Evolutionary conservation across 64 coral and sea anemone species (phyloP).

Genomic region (Montipora capricornis): DNA sequence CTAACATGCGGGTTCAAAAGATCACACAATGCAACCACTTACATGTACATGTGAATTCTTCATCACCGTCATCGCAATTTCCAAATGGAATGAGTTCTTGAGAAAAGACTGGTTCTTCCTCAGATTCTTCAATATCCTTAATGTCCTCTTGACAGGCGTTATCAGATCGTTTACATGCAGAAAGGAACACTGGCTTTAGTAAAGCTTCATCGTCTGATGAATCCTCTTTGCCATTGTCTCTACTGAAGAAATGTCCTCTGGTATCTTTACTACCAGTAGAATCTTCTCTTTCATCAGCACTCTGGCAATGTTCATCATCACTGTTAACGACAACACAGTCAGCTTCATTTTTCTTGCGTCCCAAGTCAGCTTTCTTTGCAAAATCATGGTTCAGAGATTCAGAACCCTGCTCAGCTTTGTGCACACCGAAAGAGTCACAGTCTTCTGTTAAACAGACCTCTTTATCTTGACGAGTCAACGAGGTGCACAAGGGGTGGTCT

Average conservation of each 20-base stretch:
- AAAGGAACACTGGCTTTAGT: slow-evolving; percentile 16
- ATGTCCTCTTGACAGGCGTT: not conserved
- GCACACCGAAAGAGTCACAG: not conserved
- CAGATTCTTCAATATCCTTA: not conserved
- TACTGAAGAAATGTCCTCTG: too few species aligned
- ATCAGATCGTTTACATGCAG: not conserved
- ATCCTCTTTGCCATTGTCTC: not conserved
- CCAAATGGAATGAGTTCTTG: slow-evolving; percentile 39
- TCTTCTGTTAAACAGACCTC: too few species aligned
- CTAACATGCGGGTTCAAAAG: too few species aligned
- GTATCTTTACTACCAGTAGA: not conserved
- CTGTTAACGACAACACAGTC: not conserved
- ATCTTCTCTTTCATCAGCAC: not conserved
- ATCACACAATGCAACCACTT: not conserved
- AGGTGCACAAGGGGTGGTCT: too few species aligned
- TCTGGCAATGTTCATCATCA: not conserved
- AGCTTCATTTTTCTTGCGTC: not conserved
- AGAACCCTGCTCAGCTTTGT: not conserved
- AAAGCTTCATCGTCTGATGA: slow-evolving; percentile 18
- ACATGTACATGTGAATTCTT: not conserved
- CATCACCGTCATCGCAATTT: slow-evolving; percentile 8
- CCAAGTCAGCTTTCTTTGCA: not conserved
- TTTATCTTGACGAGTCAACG: too few species aligned
- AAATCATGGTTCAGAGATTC: not conserved
- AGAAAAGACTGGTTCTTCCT: not conserved